A percentile compares a stretch with the other conserved stretches of the same genome.
Evolutionary conservation across 2,888 invertebrate genomes (phyloP).

Genomic region (Frankliniella fusca): DNA sequence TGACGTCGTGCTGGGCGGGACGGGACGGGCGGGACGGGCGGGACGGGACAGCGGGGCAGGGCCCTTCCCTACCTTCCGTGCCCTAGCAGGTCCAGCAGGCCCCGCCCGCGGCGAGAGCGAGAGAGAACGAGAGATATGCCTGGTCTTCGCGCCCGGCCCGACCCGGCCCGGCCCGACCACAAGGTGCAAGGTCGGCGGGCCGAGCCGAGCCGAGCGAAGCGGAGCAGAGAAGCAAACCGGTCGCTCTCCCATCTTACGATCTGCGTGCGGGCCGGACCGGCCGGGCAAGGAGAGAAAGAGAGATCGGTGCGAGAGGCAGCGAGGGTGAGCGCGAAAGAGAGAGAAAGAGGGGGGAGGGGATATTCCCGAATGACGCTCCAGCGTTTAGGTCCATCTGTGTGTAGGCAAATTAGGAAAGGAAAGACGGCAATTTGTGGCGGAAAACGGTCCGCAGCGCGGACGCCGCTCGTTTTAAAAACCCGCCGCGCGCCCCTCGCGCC

Average conservation of each 20-base stretch:
- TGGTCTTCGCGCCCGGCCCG: not conserved
- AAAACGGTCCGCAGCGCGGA: not conserved
- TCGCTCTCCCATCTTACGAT: not conserved
- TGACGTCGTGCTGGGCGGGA: too few species aligned
- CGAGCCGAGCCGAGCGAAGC: not conserved
- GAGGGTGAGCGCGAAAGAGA: not conserved
- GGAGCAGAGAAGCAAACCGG: not conserved
- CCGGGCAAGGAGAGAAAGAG: not conserved
- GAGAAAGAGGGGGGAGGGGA: not conserved
- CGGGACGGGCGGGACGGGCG: too few species aligned
- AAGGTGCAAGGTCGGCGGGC: not conserved
- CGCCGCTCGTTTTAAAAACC: too few species aligned
- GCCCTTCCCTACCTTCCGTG: not conserved
- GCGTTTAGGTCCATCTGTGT: not conserved
- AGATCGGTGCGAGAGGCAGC: not conserved
- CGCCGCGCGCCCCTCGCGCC: too few species aligned
- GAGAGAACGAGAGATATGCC: too few species aligned
- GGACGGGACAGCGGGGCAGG: too few species aligned
- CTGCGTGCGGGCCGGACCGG: not conserved
- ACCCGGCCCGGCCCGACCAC: not conserved
- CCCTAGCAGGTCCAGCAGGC: not conserved
- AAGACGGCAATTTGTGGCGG: slow-evolving; percentile 5
- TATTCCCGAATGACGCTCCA: too few species aligned
- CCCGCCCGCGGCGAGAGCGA: not conserved
- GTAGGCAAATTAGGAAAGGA: not conserved